Conservation (phyloP, 53 echinoderm and acorn worm species). For the Crossaster papposus region DNA sequence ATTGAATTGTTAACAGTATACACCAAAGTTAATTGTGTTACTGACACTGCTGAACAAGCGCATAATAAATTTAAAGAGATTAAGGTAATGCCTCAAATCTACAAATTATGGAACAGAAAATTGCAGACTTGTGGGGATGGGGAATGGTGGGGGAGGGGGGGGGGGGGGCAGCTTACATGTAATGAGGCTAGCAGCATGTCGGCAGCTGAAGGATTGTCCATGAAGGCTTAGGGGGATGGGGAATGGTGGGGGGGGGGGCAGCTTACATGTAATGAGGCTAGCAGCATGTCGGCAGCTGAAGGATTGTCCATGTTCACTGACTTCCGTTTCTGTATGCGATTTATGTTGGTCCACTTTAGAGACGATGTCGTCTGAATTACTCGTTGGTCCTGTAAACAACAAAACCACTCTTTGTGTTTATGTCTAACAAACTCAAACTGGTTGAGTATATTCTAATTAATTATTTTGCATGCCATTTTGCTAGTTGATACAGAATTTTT, state of each 20-base stretch:
- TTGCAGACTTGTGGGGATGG: too few relatives aligned
- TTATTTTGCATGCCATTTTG: too few relatives aligned
- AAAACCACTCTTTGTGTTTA: neutral
- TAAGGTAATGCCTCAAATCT: too few relatives aligned
- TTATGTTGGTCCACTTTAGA: constrained; percentile 90
- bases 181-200: constrained; percentile 88
- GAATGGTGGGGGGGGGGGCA: neutral
- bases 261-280: constrained; percentile 89
- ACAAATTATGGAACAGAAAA: too few relatives aligned
- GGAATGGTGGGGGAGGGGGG: neutral
- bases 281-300: constrained; percentile 82
- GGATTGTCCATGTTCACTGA: constrained; percentile 83
- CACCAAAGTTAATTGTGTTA: too few relatives aligned
- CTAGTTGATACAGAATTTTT: too few relatives aligned
- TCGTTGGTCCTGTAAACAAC: constrained; percentile 73
- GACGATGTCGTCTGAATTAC: constrained; percentile 77
- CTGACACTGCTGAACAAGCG: too few relatives aligned
- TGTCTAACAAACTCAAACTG: too few relatives aligned
- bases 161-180: constrained; percentile 67
- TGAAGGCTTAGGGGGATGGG: too few relatives aligned
- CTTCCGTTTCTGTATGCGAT: constrained; percentile 87
- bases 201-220: constrained; percentile 81
- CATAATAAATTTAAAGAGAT: too few relatives aligned
- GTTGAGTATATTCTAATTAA: too few relatives aligned
- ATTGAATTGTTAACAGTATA: too few relatives aligned